Base-by-base conservation (phyloP, 2,113 vertebrate genomes). In the Pimephales promelas region DNA sequence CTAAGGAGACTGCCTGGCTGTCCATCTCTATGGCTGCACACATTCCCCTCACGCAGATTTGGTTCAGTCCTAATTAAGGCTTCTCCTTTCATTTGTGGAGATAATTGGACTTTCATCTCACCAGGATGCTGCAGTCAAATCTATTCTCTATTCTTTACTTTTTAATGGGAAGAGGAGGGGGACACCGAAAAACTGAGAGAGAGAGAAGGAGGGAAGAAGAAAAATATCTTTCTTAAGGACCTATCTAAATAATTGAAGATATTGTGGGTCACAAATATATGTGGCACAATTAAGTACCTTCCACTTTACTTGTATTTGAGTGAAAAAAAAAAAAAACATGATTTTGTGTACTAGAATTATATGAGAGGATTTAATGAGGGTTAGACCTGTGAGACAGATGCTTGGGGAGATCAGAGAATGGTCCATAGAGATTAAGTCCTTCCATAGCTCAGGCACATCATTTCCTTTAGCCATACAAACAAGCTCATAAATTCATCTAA, bases 81-180 rank as follows among this genome's bases (percentile, higher is more conserved):
- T 94, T 96, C 94, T 95, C 94, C 94, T 96, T 95, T 96, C 95
- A 96, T 96, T 96, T 96, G 95, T 93, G 92, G 92, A 95, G 95
- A 96, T 97, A 96, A 97, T 97, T 96, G 96, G 95, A 96, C 96
- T 96, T 97, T 96, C 95, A 97, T 97, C 96, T 96, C 96, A 95
- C 95, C 96, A 96, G 96, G 96, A 96, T 93, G 94, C 95, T 95
- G 94, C 93, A 94, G 95, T 95, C 95, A 95, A 94, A 96, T 96
- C 95, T 95, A 95, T 96, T 95, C 95, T 95, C 95, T 95, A 95
- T 95, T 95, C 95, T 95, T 95, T 95, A 95, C 94, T 94, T 95
- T 95, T 96, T 96, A 96, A 95, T 95, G 93, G 73, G 88, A 79
- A 79, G 34, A 49, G 64, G 52, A 79, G 84, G 59, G 71, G 68